Evolutionary conservation across 2,888 invertebrate genomes (phyloP).

Genomic region (Bugula neritina): DNA sequence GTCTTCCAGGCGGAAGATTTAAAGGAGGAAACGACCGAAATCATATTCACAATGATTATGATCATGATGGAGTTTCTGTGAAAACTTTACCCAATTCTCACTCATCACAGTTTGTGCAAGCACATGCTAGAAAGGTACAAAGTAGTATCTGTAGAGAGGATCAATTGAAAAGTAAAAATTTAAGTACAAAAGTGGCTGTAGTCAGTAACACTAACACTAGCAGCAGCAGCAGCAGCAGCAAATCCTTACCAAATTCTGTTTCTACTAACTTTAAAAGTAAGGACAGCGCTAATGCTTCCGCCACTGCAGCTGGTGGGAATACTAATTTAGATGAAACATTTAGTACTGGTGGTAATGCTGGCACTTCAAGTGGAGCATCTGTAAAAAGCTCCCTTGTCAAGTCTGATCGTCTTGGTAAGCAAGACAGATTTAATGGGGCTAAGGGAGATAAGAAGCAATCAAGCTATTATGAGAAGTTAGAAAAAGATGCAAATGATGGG

Average conservation of each 20-base stretch:
- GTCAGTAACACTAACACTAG: neutral
- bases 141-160: neutral
- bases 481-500: neutral
- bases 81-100: slow-evolving; percentile 11
- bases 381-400: too few relatives aligned
- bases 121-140: neutral
- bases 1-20: neutral
- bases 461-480: neutral
- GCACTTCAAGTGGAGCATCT: too few relatives aligned
- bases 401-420: neutral
- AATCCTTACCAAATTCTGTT: neutral
- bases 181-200: neutral
- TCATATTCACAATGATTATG: too few relatives aligned
- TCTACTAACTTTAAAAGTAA: neutral
- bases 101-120: neutral
- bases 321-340: neutral
- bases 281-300: neutral
- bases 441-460: neutral
- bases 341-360: too few relatives aligned
- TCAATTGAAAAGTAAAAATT: neutral
- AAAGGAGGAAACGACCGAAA: too few relatives aligned
- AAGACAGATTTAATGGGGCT: neutral
- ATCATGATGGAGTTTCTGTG: slow-evolving; percentile 10
- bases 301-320: neutral
- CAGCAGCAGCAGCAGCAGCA: neutral